These are phyloP conservation scores for Mercenaria mercenaria DNA, from an alignment of 1,140 invertebrate genomes.

Conservation along the genomic window DNA sequence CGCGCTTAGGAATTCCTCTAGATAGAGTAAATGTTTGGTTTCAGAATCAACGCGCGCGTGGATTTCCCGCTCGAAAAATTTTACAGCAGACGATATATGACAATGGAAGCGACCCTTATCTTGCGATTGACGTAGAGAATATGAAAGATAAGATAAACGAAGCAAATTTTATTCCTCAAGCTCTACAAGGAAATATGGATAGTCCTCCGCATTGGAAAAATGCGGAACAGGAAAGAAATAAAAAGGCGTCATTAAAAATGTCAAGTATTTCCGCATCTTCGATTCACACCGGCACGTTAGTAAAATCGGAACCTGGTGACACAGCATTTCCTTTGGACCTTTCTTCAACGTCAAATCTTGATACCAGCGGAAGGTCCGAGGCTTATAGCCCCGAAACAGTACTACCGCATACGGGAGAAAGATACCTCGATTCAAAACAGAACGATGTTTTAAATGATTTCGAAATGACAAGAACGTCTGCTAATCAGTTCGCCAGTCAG, in stretches of 20 bases:
- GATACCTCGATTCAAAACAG: no score
- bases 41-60: slow-evolving; percentile 62
- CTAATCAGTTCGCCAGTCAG: neutral
- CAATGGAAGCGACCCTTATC: neutral
- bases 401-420: neutral
- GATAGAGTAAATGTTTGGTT: slow-evolving; percentile 67
- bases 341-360: neutral
- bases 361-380: neutral
- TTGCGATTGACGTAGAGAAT: slow-evolving; percentile 8
- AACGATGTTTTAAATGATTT: neutral
- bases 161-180: neutral
- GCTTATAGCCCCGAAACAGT: neutral
- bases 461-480: neutral
- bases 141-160: neutral
- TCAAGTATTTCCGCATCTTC: neutral
- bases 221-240: neutral
- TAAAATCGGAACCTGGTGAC: neutral
- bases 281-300: no score
- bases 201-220: neutral
- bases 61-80: slow-evolving; percentile 57
- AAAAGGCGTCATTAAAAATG: neutral
- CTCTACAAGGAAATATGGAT: neutral
- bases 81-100: slow-evolving; percentile 15
- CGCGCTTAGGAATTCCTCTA: slow-evolving; percentile 53
- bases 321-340: neutral